Base-by-base conservation (phyloP, 2,888 invertebrate genomes). In the Miltochrista miniata region DNA sequence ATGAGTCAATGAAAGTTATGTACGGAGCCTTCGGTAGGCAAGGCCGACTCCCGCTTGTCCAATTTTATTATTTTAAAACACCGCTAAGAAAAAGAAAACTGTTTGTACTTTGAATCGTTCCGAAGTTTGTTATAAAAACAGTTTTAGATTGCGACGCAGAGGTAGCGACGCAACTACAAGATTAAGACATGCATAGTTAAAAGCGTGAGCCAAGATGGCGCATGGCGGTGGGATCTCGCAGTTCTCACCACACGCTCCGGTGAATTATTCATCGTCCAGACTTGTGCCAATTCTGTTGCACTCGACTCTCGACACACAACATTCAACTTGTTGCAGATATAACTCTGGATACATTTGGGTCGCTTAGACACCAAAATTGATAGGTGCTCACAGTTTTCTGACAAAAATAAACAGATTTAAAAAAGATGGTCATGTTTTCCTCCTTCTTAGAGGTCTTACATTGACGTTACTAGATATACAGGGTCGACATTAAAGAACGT, bases 291-390 rank as follows among this genome's bases (percentile, higher is more conserved):
- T 66, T 62, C 63, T 51, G 67, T 50, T 53, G 53, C 65, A 66
- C 53, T 64, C 66, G n/a, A n/a, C n/a, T n/a, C n/a, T n/a, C n/a
- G 59, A 56, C 49, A 56, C 42, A 11, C 11, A 9, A 30, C 33
- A 38, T 51, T 63, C 67, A 54, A 64, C 67, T 64, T 64, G 64
- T 64, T 64, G 67, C 60, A 49, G 54, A 51, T 54, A 64, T 66
- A 63, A 56, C 52, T 66, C 54, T 24, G 14, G 13, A 18, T 36
- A 33, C 24, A 9, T 14, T 39, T 46, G 13, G 12, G 15, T 9
- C 10, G 33, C 10, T 38, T 30, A 42, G 12, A 34, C 12, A 9
- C 15, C 11, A 13, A 2, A 2, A 7, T 11, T 33, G 2, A 35
- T 12, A 12, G n/a, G 10, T 43, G 18, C 10, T 10, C 2, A 1